Evolutionary conservation across 2,113 vertebrate genomes (phyloP).

Genomic region (Limnothrissa miodon): DNA sequence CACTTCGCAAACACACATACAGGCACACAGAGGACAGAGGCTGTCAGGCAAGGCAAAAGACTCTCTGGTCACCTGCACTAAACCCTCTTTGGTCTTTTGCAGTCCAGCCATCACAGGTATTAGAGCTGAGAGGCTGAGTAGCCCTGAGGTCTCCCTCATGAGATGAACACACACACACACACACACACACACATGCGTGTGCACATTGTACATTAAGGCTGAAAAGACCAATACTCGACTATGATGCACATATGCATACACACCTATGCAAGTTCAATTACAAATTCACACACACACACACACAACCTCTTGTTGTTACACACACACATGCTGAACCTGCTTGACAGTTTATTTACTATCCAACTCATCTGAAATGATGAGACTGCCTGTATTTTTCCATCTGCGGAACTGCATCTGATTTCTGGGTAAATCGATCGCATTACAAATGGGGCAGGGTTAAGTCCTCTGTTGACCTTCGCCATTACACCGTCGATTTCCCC

Average conservation of each 20-base stretch:
- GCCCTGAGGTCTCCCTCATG: background rate
- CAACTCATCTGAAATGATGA: background rate
- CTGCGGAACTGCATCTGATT: background rate
- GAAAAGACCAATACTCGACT: too few species aligned
- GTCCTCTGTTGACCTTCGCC: slow-evolving; percentile 16
- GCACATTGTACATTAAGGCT: too few species aligned
- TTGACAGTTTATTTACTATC: background rate
- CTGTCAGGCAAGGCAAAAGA: background rate
- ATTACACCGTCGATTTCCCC: background rate
- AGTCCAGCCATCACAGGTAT: background rate
- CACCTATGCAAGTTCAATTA: background rate
- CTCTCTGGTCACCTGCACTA: background rate
- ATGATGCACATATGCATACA: slow-evolving; percentile 35
- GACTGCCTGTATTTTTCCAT: background rate
- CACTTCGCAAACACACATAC: background rate
- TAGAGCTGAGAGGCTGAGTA: background rate
- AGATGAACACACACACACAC: background rate
- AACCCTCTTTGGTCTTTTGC: background rate
- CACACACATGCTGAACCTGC: background rate
- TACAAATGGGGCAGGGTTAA: background rate
- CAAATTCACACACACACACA: background rate
- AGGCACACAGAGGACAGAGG: background rate
- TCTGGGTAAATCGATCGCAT: background rate
- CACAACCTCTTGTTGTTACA: background rate
- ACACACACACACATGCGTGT: background rate